These are phyloP conservation scores for Diabrotica undecimpunctata DNA, from an alignment of 1,140 invertebrate species.

Conservation along the genomic window DNA sequence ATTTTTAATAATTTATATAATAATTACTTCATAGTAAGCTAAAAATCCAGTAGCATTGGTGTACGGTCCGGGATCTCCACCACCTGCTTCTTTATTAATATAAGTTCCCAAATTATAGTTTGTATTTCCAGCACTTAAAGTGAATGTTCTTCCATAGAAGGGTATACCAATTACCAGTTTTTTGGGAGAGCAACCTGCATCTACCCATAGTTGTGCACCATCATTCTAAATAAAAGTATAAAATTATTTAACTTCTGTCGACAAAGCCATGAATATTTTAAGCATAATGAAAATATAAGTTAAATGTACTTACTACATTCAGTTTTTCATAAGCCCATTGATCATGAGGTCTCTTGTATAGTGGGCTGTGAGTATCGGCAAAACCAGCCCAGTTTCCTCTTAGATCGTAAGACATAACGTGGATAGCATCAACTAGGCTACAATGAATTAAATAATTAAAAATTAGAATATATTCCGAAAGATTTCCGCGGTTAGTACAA, in stretches of 20 bases:
- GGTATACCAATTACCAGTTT: slow-evolving; percentile 86
- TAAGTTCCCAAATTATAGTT: slow-evolving; percentile 79
- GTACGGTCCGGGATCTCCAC: slow-evolving; percentile 77
- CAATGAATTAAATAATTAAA: too few species aligned
- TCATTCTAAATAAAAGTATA: slow-evolving; percentile 62
- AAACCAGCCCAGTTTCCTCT: slow-evolving; percentile 89
- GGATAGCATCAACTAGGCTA: slow-evolving; percentile 73
- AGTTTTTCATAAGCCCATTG: slow-evolving; percentile 84
- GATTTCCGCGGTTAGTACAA: too few species aligned
- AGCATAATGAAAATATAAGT: neutral
- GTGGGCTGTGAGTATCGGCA: slow-evolving; percentile 80
- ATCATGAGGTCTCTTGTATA: slow-evolving; percentile 79
- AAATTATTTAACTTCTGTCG: too few species aligned
- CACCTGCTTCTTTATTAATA: slow-evolving; percentile 83
- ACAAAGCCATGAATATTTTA: neutral
- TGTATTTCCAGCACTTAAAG: slow-evolving; percentile 72
- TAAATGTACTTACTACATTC: slow-evolving; percentile 68
- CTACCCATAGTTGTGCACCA: slow-evolving; percentile 78
- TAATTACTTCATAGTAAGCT: slow-evolving; percentile 78
- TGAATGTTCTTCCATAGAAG: slow-evolving; percentile 82
- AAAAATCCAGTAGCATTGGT: slow-evolving; percentile 82
- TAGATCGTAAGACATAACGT: slow-evolving; percentile 89
- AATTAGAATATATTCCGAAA: too few species aligned
- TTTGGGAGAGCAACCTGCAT: slow-evolving; percentile 79
- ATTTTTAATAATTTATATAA: too few species aligned